These are phyloP conservation scores for Psittacula cyanocephala DNA, from an alignment of 2,113 vertebrate species.

Conservation along the genomic window DNA sequence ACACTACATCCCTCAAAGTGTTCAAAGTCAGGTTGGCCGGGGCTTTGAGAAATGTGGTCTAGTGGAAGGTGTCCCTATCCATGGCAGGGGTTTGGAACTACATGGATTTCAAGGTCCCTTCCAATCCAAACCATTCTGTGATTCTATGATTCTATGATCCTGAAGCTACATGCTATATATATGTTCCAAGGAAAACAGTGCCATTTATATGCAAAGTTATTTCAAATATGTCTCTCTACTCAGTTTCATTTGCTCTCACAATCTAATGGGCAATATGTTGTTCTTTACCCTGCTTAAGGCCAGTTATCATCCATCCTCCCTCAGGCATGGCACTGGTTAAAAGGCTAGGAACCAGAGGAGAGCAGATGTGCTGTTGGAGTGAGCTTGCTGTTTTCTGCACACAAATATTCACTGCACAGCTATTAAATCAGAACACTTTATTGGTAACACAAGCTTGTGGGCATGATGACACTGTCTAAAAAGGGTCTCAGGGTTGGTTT, in stretches of 20 bases:
- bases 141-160: background rate
- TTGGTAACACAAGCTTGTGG: background rate
- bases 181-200: background rate
- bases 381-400: rapidly evolving
- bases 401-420: background rate
- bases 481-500: background rate
- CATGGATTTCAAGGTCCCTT: background rate
- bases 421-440: rapidly evolving
- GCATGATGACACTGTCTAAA: background rate
- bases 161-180: background rate
- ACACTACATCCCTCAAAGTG: background rate
- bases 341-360: no score
- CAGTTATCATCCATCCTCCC: background rate
- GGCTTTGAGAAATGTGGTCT: background rate
- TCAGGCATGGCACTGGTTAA: background rate
- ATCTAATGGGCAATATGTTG: background rate
- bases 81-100: background rate
- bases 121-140: background rate
- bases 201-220: background rate
- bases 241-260: background rate
- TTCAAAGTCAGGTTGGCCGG: background rate
- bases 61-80: background rate
- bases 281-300: background rate
- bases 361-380: background rate
- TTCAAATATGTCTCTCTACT: background rate